These are phyloP conservation scores for Tachyglossus aculeatus DNA, from an alignment of 2,797 vertebrate species.

Conservation along the genomic window DNA sequence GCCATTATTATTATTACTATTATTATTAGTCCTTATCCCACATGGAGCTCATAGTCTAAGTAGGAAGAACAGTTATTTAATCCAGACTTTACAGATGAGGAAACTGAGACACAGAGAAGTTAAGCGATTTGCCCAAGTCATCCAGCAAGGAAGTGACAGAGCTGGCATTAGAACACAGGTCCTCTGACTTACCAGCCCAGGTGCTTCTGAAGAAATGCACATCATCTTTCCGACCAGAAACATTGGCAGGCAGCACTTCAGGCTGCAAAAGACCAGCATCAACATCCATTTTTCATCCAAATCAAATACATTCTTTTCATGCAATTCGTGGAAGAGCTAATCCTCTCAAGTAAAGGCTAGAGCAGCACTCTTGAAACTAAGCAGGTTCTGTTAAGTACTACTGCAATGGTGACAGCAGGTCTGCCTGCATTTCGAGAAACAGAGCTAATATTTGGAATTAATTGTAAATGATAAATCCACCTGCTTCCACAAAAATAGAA, in stretches of 20 bases:
- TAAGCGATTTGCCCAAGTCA: too few relatives aligned
- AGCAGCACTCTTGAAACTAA: background rate
- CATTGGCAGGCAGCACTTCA: background rate
- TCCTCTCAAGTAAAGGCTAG: background rate
- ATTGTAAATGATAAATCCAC: conserved; percentile 20
- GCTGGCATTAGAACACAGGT: too few relatives aligned
- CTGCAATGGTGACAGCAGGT: background rate
- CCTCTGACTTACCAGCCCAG: too few relatives aligned
- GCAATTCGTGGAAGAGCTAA: conserved; percentile 8
- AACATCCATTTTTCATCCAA: conserved; percentile 3
- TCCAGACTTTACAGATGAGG: too few relatives aligned
- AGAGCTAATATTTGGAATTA: conserved; percentile 14
- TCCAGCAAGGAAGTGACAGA: too few relatives aligned
- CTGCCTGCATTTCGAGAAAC: background rate
- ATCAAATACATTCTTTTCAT: conserved; percentile 15
- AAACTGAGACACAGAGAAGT: too few relatives aligned
- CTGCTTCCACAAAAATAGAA: background rate
- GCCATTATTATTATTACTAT: too few relatives aligned
- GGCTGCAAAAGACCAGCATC: background rate
- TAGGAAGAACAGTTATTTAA: too few relatives aligned
- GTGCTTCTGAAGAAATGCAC: too few relatives aligned
- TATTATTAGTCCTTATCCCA: too few relatives aligned
- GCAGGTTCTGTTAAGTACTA: conserved; percentile 1
- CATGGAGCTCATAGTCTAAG: too few relatives aligned
- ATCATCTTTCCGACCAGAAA: background rate